Percentiles rank a stretch among this genome's conserved stretches.
These are phyloP conservation scores for Ictalurus punctatus DNA, from an alignment of 2,113 vertebrate genomes.

Conservation along the genomic window DNA sequence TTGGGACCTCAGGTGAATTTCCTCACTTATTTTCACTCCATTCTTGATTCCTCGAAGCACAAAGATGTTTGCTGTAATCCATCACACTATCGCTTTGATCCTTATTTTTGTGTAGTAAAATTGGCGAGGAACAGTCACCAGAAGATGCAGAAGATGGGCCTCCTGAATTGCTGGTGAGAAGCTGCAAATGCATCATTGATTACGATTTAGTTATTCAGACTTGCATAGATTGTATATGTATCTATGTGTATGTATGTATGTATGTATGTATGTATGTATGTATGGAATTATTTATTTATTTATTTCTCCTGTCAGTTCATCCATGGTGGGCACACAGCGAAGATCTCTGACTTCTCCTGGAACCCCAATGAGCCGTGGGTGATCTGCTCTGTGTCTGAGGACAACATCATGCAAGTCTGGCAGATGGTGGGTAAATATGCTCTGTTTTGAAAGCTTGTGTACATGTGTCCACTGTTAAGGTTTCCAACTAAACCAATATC, in stretches of 20 bases:
- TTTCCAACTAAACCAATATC: neutral
- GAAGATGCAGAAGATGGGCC: conserved; percentile 97
- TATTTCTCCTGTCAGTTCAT: conserved; percentile 80
- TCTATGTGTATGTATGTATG: neutral
- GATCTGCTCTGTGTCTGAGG: conserved; percentile 99
- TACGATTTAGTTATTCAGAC: neutral
- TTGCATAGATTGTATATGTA: neutral
- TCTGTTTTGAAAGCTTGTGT: conserved; percentile 1
- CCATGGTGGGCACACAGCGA: conserved; percentile 96
- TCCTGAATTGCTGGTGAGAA: conserved; percentile 90
- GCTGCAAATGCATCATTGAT: neutral
- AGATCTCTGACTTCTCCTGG: conserved; percentile 99
- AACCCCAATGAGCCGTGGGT: conserved; percentile 99
- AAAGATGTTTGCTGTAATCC: neutral
- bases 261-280: neutral
- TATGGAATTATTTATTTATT: neutral
- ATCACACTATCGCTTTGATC: neutral
- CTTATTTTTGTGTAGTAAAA: conserved; percentile 79
- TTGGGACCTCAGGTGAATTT: conserved; percentile 89
- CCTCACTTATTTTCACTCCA: neutral
- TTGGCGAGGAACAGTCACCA: conserved; percentile 95
- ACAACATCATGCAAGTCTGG: conserved; percentile 99
- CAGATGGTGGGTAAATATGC: conserved; percentile 84
- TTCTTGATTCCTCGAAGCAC: neutral
- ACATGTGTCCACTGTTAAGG: neutral